phyloP scores from a whole-genome alignment of 2,113 vertebrate genomes.

The Neogale vison region DNA sequence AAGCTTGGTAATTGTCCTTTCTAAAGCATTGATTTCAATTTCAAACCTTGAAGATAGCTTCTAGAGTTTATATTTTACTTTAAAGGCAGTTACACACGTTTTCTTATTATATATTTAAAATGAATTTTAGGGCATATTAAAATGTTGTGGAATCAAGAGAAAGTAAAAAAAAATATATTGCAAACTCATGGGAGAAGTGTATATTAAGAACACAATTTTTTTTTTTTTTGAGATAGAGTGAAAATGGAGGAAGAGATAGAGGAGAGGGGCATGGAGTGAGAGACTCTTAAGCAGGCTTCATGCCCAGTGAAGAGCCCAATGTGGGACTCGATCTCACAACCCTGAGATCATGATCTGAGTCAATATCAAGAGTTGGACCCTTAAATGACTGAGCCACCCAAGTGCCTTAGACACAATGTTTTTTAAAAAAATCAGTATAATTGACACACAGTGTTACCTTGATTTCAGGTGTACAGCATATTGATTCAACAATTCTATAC shows the following conservation, averaged over 20 bases:
- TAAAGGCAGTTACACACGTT: not conserved
- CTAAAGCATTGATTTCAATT: slow-evolving; percentile 32
- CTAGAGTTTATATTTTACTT: not conserved
- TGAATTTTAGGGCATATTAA: not conserved
- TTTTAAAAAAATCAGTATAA: not conserved
- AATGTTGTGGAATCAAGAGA: not conserved
- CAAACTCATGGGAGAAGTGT: not conserved
- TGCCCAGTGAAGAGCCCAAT: not conserved
- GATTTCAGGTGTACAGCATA: not conserved
- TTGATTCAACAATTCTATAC: not conserved
- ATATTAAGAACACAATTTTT: not conserved
- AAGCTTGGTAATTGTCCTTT: not conserved
- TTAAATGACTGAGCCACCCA: not conserved
- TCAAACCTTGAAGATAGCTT: not conserved
- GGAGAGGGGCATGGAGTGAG: not conserved
- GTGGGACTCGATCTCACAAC: not conserved
- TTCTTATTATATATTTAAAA: not conserved
- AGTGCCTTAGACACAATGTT: not conserved
- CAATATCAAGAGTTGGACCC: not conserved
- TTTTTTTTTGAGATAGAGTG: not conserved
- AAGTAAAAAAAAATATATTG: not conserved
- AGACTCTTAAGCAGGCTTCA: not conserved
- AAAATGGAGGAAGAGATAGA: not conserved
- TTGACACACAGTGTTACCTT: not conserved
- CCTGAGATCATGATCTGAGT: not conserved